Conservation (phyloP, 2,113 vertebrate genomes). For the Larimichthys polyactis region DNA sequence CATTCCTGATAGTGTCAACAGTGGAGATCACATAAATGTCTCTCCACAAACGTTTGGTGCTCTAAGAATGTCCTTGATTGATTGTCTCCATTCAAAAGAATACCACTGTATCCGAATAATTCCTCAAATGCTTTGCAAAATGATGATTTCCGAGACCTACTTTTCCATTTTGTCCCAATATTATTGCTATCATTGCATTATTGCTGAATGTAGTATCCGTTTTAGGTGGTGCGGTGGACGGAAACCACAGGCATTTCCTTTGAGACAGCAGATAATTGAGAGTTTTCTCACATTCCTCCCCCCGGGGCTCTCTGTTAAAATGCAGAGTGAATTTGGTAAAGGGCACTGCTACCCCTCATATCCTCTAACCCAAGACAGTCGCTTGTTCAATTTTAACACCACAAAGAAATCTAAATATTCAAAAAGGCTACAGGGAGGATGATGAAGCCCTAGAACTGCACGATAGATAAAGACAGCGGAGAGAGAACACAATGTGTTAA, state of each 20-base stretch:
- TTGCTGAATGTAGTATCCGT: background rate
- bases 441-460: conserved; percentile 37
- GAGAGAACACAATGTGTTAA: no score
- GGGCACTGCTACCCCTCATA: background rate
- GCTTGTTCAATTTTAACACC: conserved; percentile 44
- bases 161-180: background rate
- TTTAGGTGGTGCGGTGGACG: background rate
- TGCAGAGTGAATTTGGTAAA: conserved; percentile 36
- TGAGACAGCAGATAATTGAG: conserved; percentile 50
- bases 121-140: background rate
- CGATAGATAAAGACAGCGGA: conserved; percentile 43
- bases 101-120: background rate
- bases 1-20: conserved; percentile 40
- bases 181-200: no score
- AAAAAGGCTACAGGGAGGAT: conserved; percentile 41
- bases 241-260: conserved; percentile 14
- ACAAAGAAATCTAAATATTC: conserved; percentile 55
- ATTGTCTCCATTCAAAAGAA: background rate
- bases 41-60: background rate
- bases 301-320: conserved; percentile 36
- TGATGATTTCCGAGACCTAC: background rate
- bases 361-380: conserved; percentile 4
- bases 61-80: background rate
- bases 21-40: conserved; percentile 27
- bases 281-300: conserved; percentile 42